Base-by-base conservation (phyloP, 2,888 invertebrate genomes). In the Nemapogon koenigi region DNA sequence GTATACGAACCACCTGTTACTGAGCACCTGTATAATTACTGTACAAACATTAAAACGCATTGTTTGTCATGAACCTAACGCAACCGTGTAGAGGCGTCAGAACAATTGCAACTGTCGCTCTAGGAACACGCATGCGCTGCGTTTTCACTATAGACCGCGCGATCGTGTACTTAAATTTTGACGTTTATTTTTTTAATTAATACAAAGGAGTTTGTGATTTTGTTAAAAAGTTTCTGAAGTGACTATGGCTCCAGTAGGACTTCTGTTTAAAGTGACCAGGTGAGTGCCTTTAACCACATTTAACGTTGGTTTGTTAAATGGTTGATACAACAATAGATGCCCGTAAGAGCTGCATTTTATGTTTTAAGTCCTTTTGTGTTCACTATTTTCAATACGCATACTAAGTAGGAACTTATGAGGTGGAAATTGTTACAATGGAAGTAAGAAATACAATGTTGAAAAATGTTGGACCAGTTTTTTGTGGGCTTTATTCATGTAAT, bases 181-280 rank as follows among this genome's bases (percentile, higher is more conserved):
- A 19, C n/a, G 13, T 15, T 15, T 16, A 14, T 11, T 30, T 30
- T 17, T 30, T 30, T 30, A 8, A 14, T 16, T 31, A 15, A 31
- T 6, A 13, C 13, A 13, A 31, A 15, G 3, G 31, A 11, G 31
- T 16, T 2, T 13, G 28, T 11, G 6, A 16, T 31, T 31, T 31
- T 31, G 29, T 35, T 14, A 27, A 39, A 25, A 25, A 33, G 32
- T 26, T 18, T 26, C 19, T 28, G 15, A 36, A 47, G 59, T 62
- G 62, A 61, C n/a, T 50, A 82, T 83, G 78, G 78, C 78, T 76
- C 83, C 83, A 32, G 81, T 82, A 49, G 83, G 82, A 66, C 73
- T 83, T 54, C 68, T 83, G 61, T 82, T 81, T 53, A 82, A 83
- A 70, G 76, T 82, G 59, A 78, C 81, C 70, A 81, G 83, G 83